Evolutionary conservation across 2,888 invertebrate genomes (phyloP), one percentile per base, ranked within the genome.

Genomic region (Mamestra brassicae): DNA sequence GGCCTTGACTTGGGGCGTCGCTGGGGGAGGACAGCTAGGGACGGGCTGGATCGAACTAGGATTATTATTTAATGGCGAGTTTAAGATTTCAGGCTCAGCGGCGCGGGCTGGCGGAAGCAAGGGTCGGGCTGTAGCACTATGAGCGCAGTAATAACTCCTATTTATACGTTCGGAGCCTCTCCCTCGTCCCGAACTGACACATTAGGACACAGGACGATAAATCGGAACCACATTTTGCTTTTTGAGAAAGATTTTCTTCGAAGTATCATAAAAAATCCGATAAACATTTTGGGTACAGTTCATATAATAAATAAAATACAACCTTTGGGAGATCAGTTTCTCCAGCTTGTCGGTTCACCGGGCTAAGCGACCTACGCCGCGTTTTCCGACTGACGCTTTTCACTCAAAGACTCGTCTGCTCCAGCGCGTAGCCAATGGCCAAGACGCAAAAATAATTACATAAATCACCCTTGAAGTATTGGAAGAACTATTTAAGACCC

Each of bases 341-440:
- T 66, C 50, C 26, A 67, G 47, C 11, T 63, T 42, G 5, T 54
- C 76, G 45, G 74, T 65, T 61, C 54, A 55, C 17, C 74, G 64
- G 8, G 34, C 54, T 54, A n/a, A 65, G 26, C 36, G 15, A n/a
- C 34, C 15, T 38, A 60, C 36, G 54, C 17, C 26, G 2, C 52
- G 11, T 62, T 80, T 80, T 62, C 52, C 74, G 15, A 62, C 52
- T 57, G 38, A 74, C 50, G 61, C 8, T 80, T 36, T 61, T 47
- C 57, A 66, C 52, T 66, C 62, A 66, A 80, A 62, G 55, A 65
- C 3, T 61, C 36, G 15, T 63, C 45, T 64, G 74, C 62, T 62
- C 34, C 74, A 74, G 11, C 17, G 65, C 13, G 10, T 71, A 26
- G 36, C 13, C 47, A 47, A 62, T 42, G n/a, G n/a, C 26, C 11